phyloP scores from a whole-genome alignment of 1,140 invertebrate species.

The Drosophila rhopaloa region DNA sequence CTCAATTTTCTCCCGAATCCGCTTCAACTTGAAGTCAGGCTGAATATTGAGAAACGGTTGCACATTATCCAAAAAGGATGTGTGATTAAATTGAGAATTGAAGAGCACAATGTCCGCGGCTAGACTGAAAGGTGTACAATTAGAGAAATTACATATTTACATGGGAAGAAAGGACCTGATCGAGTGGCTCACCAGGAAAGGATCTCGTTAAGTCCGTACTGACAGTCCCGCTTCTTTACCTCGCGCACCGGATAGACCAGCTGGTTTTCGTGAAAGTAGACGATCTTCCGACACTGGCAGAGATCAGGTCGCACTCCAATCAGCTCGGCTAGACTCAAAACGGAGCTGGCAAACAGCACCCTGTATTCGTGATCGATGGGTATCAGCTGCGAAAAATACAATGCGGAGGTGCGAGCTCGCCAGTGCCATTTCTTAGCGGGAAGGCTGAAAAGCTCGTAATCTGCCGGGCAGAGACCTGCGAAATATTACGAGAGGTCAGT shows the following conservation, averaged over 20 bases:
- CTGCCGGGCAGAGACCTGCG: conserved; percentile 67
- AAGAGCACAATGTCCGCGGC: conserved; percentile 90
- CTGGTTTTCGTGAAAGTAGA: conserved; percentile 94
- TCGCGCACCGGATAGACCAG: conserved; percentile 89
- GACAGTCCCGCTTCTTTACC: conserved; percentile 89
- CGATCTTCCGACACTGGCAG: conserved; percentile 86
- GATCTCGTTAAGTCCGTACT: conserved; percentile 92
- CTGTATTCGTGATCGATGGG: conserved; percentile 86
- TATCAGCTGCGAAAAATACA: conserved; percentile 88
- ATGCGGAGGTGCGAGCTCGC: conserved; percentile 89
- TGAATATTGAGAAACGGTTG: conserved; percentile 88
- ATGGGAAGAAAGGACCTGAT: neutral
- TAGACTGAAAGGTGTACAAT: conserved; percentile 85
- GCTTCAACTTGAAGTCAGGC: conserved; percentile 88
- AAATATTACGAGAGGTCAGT: neutral
- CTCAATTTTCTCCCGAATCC: conserved; percentile 86
- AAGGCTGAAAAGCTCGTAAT: conserved; percentile 86
- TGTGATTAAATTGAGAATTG: conserved; percentile 90
- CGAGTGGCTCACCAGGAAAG: conserved; percentile 87
- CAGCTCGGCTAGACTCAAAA: conserved; percentile 90
- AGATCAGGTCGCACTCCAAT: conserved; percentile 89
- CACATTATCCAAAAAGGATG: conserved; percentile 88
- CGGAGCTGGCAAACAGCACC: conserved; percentile 89
- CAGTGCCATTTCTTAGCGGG: conserved; percentile 92
- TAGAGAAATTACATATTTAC: neutral